These are phyloP conservation scores for Siphamia tubifer DNA, from an alignment of 2,113 vertebrate genomes.

Conservation along the genomic window DNA sequence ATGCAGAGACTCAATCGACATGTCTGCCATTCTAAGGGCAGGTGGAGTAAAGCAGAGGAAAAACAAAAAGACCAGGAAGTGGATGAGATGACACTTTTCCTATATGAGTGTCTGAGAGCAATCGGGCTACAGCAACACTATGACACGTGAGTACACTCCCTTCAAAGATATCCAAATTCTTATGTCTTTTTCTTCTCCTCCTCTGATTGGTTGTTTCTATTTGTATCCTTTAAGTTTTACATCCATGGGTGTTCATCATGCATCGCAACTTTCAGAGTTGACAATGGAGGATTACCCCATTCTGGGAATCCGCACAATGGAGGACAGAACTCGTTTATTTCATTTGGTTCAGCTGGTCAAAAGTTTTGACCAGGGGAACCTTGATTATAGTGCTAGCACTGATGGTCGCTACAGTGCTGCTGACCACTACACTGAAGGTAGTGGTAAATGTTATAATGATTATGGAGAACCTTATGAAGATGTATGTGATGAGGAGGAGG, in stretches of 20 bases:
- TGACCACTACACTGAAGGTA: constrained; percentile 24
- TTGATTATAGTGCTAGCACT: constrained; percentile 1
- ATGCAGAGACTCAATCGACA: not conserved
- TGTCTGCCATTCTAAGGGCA: not conserved
- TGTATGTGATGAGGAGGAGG: not conserved
- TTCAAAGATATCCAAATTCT: not conserved
- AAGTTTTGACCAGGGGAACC: constrained; percentile 71
- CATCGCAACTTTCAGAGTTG: constrained; percentile 82
- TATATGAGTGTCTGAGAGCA: constrained; percentile 88
- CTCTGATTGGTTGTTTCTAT: not conserved
- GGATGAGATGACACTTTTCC: constrained; percentile 81
- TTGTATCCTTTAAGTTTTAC: constrained; percentile 66
- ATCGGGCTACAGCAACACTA: constrained; percentile 87
- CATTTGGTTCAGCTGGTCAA: constrained; percentile 87
- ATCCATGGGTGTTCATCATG: constrained; percentile 80
- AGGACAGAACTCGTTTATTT: constrained; percentile 86
- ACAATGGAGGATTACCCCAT: constrained; percentile 84
- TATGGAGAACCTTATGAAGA: constrained; percentile 49
- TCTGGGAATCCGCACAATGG: constrained; percentile 83
- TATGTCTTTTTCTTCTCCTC: not conserved
- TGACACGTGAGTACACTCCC: constrained; percentile 69
- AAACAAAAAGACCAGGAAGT: not conserved
- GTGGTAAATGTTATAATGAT: not conserved
- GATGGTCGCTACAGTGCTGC: not conserved
- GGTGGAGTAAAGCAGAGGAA: not conserved